Conservation (phyloP, 2,888 invertebrate species). For the Diaperis boleti region DNA sequence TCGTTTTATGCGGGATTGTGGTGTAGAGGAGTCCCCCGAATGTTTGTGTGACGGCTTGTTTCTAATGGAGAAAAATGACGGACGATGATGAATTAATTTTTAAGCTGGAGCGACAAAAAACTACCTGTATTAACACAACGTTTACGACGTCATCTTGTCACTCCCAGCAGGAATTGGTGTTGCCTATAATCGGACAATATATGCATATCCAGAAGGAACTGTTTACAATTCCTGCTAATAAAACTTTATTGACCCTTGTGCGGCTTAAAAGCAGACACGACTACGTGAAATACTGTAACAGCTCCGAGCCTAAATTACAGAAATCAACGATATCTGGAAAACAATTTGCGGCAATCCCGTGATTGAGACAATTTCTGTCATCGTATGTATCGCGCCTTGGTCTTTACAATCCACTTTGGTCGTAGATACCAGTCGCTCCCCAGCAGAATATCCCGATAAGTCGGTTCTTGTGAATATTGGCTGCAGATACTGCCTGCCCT, state of each 20-base stretch:
- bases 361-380: slow-evolving; percentile 62
- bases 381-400: slow-evolving; percentile 57
- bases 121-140: slow-evolving; percentile 31
- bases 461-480: slow-evolving; percentile 50
- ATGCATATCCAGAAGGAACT: too few relatives aligned
- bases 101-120: slow-evolving; percentile 37
- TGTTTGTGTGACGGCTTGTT: slow-evolving; percentile 38
- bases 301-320: slow-evolving; percentile 59
- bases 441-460: slow-evolving; percentile 50
- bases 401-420: slow-evolving; percentile 60
- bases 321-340: slow-evolving; percentile 60
- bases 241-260: too few relatives aligned
- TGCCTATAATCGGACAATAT: too few relatives aligned
- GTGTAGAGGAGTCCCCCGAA: slow-evolving; percentile 38
- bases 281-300: slow-evolving; percentile 53
- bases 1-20: slow-evolving; percentile 42
- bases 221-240: too few relatives aligned
- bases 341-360: slow-evolving; percentile 63
- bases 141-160: background rate
- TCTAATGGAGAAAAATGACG: slow-evolving; percentile 43
- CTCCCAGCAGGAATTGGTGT: background rate
- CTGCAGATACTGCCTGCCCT: slow-evolving; percentile 44
- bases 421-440: slow-evolving; percentile 50
- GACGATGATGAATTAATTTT: slow-evolving; percentile 38
- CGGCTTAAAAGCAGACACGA: slow-evolving; percentile 6